phyloP scores from a whole-genome alignment of 2,888 invertebrate species.

The Eupithecia centaureata region DNA sequence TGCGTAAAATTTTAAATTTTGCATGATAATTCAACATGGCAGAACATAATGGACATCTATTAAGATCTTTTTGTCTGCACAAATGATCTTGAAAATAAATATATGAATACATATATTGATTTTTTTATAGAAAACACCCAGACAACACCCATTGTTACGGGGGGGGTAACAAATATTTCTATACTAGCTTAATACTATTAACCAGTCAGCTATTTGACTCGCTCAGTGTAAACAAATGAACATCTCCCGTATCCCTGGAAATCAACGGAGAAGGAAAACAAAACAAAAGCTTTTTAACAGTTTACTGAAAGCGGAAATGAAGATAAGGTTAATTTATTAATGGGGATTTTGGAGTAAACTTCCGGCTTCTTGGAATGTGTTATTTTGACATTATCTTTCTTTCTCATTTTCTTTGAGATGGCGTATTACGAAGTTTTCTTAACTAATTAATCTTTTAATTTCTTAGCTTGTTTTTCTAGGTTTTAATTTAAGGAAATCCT shows the following conservation, averaged over 20 bases:
- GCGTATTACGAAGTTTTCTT: neutral
- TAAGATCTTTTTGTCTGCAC: too few relatives aligned
- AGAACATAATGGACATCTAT: too few relatives aligned
- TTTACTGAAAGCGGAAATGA: slow-evolving; percentile 18
- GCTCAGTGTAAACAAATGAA: slow-evolving; percentile 7
- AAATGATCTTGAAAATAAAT: too few relatives aligned
- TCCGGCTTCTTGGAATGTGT: neutral
- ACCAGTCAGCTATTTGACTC: neutral
- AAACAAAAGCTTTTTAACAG: slow-evolving; percentile 17
- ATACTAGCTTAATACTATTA: neutral
- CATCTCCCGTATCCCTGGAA: slow-evolving; percentile 16
- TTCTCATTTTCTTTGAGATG: slow-evolving; percentile 10
- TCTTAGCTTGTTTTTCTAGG: neutral
- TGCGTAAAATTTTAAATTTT: too few relatives aligned
- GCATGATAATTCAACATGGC: too few relatives aligned
- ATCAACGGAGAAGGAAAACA: slow-evolving; percentile 20
- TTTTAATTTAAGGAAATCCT: too few relatives aligned
- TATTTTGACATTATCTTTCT: neutral
- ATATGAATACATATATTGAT: too few relatives aligned
- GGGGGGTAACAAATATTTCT: too few relatives aligned
- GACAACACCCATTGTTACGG: too few relatives aligned
- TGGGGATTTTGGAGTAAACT: slow-evolving; percentile 12
- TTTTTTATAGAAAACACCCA: too few relatives aligned
- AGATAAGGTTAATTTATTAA: slow-evolving; percentile 23
- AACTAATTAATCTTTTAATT: neutral